Base-by-base conservation (phyloP, 2,888 invertebrate genomes). In the Eumacrocentrus americanus region DNA sequence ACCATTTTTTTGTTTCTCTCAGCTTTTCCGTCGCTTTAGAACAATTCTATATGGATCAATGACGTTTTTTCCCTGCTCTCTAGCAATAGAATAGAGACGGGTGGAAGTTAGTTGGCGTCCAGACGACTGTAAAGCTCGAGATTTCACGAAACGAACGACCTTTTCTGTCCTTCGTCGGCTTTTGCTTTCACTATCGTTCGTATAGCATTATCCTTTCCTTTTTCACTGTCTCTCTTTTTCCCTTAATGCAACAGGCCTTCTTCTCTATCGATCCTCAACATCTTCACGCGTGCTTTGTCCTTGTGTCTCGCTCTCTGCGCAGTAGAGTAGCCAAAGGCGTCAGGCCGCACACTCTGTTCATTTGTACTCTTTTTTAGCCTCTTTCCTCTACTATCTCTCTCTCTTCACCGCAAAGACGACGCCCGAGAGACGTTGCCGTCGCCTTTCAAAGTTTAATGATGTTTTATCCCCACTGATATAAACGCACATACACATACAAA, bases 381-480 rank as follows among this genome's bases (percentile, higher is more conserved):
- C 42, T 3, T 12, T 14, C 3, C 9, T 18, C 11, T 12, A 25
- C 25, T 22, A 12, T 53, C 53, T 44, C 35, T 50, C 23, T 25
- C 12, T 46, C n/a, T 46, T 44, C 14, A 25, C 14, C 22, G 23
- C 25, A 25, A 29, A 9, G 29, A 62, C 64, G 59, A 63, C 63
- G 50, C 65, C 61, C 63, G 29, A 38, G 66, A 66, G 66, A 61
- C 63, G 29, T 29, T 29, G 22, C 42, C 52, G 48, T 61, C 60
- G 53, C 60, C 64, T 66, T 61, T 66, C 63, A 66, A 66, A 66
- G 61, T 66, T 66, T 64, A 64, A 66, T 64, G 62, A 64, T 63
- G 64, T 66, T 66, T 66, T 64, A 66, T 64, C 51, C 60, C 61
- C 54, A 53, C 57, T 35, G 63, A 60, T 61, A 55, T 60, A 60